These are phyloP conservation scores for Dryobates pubescens DNA, from an alignment of 2,797 vertebrate species.

Conservation along the genomic window DNA sequence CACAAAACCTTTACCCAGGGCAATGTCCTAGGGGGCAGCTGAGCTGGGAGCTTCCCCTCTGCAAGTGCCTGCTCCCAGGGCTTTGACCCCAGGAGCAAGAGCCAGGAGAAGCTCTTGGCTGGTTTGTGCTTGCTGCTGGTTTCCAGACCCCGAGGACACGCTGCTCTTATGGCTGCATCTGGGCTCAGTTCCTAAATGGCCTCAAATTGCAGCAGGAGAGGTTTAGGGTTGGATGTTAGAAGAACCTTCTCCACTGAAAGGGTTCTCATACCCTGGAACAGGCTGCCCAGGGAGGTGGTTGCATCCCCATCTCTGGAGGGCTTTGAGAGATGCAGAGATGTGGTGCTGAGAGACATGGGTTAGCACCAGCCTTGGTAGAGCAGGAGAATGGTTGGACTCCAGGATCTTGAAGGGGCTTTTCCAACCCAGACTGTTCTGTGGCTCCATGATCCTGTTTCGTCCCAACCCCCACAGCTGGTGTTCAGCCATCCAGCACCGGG, in stretches of 20 bases:
- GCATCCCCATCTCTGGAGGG: no score
- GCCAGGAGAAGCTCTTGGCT: neutral
- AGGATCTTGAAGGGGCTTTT: no score
- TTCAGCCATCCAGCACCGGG: neutral
- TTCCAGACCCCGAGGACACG: neutral
- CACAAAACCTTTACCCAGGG: neutral
- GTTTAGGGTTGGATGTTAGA: no score
- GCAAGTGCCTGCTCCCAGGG: neutral
- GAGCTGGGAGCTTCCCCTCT: neutral
- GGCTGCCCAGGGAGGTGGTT: no score
- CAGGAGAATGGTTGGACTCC: no score
- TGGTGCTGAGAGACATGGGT: no score
- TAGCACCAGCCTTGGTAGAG: no score
- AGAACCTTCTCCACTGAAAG: no score
- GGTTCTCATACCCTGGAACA: no score
- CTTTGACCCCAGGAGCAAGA: neutral
- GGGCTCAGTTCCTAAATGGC: neutral
- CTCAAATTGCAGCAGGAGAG: no score
- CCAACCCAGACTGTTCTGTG: no score
- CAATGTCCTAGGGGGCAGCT: neutral
- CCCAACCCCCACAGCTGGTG: neutral
- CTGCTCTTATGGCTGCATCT: accelerated
- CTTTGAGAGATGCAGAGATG: no score
- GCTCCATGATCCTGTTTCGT: neutral
- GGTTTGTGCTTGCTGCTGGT: neutral